Evolutionary conservation across 2,797 vertebrate species (phyloP).

Genomic region (Harpagifer antarcticus): DNA sequence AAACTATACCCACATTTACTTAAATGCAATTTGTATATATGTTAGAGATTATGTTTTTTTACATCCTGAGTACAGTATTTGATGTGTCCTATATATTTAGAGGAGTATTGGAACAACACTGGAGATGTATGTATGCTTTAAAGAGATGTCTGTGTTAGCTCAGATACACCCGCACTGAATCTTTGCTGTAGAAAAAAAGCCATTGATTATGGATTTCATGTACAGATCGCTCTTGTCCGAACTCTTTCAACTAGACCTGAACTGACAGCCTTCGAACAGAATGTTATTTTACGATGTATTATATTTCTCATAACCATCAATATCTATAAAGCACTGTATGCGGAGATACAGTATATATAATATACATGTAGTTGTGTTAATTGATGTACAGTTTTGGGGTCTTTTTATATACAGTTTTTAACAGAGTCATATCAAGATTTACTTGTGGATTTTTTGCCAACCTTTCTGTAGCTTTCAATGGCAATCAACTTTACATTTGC

Average conservation of each 20-base stretch:
- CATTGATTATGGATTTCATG: conserved; percentile 59
- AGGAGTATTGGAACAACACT: conserved; percentile 8
- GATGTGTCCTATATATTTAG: conserved; percentile 51
- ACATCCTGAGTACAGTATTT: conserved; percentile 34
- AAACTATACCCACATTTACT: neutral
- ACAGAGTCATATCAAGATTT: conserved; percentile 79
- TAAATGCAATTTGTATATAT: conserved; percentile 11
- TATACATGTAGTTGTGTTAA: conserved; percentile 74
- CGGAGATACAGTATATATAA: conserved; percentile 56
- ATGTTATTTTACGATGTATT: conserved; percentile 66
- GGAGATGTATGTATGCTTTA: conserved; percentile 32
- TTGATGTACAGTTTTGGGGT: conserved; percentile 84
- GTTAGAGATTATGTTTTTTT: conserved; percentile 15
- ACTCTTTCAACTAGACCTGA: conserved; percentile 53
- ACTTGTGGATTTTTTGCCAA: conserved; percentile 82
- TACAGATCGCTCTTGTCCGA: conserved; percentile 11
- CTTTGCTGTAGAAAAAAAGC: conserved; percentile 59
- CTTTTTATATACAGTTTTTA: conserved; percentile 87
- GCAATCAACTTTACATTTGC: conserved; percentile 84
- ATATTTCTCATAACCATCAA: conserved; percentile 64
- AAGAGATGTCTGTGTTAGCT: conserved; percentile 20
- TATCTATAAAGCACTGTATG: conserved; percentile 52
- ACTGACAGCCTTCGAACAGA: conserved; percentile 67
- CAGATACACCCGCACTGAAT: conserved; percentile 32
- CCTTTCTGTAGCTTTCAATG: conserved; percentile 83